phyloP scores from a whole-genome alignment of 1,140 invertebrate genomes.

The Drosophila nigromelanica region DNA sequence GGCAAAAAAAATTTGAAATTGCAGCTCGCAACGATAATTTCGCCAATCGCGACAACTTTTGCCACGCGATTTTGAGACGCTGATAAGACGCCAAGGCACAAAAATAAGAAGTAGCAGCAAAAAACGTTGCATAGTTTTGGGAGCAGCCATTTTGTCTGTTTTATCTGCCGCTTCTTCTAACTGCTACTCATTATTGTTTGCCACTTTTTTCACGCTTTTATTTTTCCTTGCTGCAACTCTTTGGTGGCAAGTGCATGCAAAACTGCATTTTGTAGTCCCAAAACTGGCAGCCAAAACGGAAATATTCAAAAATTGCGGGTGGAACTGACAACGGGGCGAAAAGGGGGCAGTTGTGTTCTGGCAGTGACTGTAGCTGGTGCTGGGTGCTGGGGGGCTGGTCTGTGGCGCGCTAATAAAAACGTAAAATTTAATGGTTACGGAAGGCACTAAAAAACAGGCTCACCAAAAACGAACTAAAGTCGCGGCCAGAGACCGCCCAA shows the following conservation, averaged over 20 bases:
- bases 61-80: conserved; percentile 54
- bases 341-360: neutral
- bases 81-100: conserved; percentile 49
- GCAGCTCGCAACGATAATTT: conserved; percentile 48
- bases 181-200: conserved; percentile 38
- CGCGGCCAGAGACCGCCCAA: conserved; percentile 22
- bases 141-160: conserved; percentile 55
- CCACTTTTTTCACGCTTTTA: conserved; percentile 7
- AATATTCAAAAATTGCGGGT: conserved; percentile 76
- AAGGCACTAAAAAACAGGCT: conserved; percentile 82
- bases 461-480: conserved; percentile 68
- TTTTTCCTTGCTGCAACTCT: conserved; percentile 9
- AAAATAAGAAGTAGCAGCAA: conserved; percentile 25
- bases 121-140: conserved; percentile 17
- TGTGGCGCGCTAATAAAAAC: conserved; percentile 77
- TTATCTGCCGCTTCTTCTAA: conserved; percentile 20
- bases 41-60: conserved; percentile 68
- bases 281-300: conserved; percentile 77
- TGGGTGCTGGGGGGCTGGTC: conserved; percentile 14
- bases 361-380: neutral
- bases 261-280: conserved; percentile 76
- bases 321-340: neutral
- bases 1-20: conserved; percentile 18
- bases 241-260: conserved; percentile 69
- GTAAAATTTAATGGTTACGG: conserved; percentile 83